phyloP scores from a whole-genome alignment of 2,888 invertebrate species.

The Ectemnius continuus region DNA sequence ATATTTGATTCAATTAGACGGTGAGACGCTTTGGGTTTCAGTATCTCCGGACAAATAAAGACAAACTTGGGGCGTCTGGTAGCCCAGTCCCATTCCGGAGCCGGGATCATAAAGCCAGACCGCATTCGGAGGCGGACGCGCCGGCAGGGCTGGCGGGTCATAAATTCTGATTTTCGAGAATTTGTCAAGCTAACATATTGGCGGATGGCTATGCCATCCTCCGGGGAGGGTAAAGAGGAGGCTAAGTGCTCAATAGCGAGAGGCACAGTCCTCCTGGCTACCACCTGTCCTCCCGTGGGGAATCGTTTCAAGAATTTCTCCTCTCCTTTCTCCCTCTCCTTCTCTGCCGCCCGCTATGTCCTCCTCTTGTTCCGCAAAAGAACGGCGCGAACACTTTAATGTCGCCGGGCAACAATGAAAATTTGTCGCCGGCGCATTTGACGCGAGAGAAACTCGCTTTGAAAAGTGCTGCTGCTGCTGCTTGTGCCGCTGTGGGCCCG shows the following conservation, averaged over 20 bases:
- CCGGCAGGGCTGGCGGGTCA: slow-evolving; percentile 51
- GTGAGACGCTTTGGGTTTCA: too few species aligned
- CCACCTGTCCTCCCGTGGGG: slow-evolving; percentile 70
- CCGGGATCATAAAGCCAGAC: slow-evolving; percentile 22
- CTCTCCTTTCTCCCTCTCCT: slow-evolving; percentile 30
- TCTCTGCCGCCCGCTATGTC: slow-evolving; percentile 19
- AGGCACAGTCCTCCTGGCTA: slow-evolving; percentile 60
- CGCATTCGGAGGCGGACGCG: slow-evolving; percentile 23
- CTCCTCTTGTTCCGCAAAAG: too few species aligned
- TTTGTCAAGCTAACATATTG: slow-evolving; percentile 67
- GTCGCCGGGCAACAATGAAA: slow-evolving; percentile 70
- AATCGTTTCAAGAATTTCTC: slow-evolving; percentile 57
- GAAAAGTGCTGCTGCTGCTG: slow-evolving; percentile 41
- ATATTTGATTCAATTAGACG: too few species aligned
- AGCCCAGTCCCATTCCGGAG: neutral
- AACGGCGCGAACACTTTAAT: slow-evolving; percentile 28
- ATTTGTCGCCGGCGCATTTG: slow-evolving; percentile 76
- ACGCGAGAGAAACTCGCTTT: slow-evolving; percentile 72
- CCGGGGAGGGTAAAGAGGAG: slow-evolving; percentile 41
- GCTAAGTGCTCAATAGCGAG: slow-evolving; percentile 54
- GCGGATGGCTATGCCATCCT: slow-evolving; percentile 34
- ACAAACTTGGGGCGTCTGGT: too few species aligned
- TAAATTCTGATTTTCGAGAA: slow-evolving; percentile 71
- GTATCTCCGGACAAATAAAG: too few species aligned
- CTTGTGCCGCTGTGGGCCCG: neutral